Percentiles rank a stretch among this genome's conserved stretches.
Evolutionary conservation across 2,797 vertebrate species (phyloP).

Genomic region (Jordanella pulchra): DNA sequence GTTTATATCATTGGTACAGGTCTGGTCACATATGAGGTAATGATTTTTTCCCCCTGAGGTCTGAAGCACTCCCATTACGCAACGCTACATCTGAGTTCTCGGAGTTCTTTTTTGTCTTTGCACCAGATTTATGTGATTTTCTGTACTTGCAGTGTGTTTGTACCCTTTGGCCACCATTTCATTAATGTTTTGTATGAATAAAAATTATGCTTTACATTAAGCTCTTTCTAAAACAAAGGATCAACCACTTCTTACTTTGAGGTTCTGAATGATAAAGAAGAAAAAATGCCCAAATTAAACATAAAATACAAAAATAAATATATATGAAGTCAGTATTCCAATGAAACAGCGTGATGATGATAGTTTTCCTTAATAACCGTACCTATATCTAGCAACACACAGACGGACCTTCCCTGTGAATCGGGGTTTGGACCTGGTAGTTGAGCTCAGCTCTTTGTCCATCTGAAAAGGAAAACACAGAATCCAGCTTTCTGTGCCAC

Average conservation of each 20-base stretch:
- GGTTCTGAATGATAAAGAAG: background rate
- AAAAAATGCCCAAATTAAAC: background rate
- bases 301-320: background rate
- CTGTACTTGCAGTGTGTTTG: no score
- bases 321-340: background rate
- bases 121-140: no score
- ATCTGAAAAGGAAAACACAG: slow-evolving; percentile 79
- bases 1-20: no score
- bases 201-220: background rate
- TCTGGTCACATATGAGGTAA: no score
- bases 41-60: no score
- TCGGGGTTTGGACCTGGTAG: slow-evolving; percentile 87
- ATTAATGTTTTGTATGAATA: background rate
- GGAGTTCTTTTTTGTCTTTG: no score
- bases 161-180: background rate
- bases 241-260: slow-evolving; percentile 1
- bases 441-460: slow-evolving; percentile 90
- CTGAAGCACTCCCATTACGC: no score
- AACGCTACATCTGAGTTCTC: no score
- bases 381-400: slow-evolving; percentile 97
- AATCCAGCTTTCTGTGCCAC: background rate
- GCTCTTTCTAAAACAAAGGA: slow-evolving; percentile 8
- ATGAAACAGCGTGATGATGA: background rate
- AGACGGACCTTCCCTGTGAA: slow-evolving; percentile 95
- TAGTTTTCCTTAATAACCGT: slow-evolving; percentile 33